Evolutionary conservation across 2,113 vertebrate genomes (phyloP).

Genomic region (Zootoca vivipara): DNA sequence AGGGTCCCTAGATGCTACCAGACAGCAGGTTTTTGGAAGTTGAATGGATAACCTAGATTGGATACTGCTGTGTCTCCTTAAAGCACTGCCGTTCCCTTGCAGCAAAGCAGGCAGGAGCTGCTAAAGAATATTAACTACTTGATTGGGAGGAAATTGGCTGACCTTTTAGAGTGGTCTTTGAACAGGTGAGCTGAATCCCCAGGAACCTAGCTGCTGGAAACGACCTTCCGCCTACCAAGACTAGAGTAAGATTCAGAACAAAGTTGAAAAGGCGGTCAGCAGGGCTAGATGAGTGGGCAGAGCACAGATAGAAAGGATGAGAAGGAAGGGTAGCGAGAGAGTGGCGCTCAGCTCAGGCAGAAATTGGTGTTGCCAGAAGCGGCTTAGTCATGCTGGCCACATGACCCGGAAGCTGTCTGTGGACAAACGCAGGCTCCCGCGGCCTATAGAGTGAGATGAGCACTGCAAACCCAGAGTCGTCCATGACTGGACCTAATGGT

Average conservation of each 20-base stretch:
- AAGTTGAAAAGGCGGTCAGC: neutral
- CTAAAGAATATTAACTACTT: slow-evolving; percentile 10
- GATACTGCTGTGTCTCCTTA: neutral
- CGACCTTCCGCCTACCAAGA: neutral
- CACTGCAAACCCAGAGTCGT: too few relatives aligned
- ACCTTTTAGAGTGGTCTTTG: neutral
- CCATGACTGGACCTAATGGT: too few relatives aligned
- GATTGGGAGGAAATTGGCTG: neutral
- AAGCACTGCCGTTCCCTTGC: neutral
- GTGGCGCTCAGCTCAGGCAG: neutral
- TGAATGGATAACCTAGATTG: slow-evolving; percentile 6
- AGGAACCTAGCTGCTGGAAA: neutral
- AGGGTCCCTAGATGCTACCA: slow-evolving; percentile 12
- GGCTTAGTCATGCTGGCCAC: too few relatives aligned
- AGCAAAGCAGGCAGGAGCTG: neutral
- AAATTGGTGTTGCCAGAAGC: too few relatives aligned
- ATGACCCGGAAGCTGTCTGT: too few relatives aligned
- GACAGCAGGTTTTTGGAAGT: slow-evolving; percentile 20
- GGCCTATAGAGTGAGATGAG: too few relatives aligned
- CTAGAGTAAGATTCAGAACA: neutral
- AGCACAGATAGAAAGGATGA: neutral
- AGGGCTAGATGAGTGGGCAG: neutral
- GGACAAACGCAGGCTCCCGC: too few relatives aligned
- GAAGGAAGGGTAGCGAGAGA: neutral
- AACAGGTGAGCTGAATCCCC: neutral